These are phyloP conservation scores for Bellardia pandia DNA, from an alignment of 2,888 invertebrate genomes.

Conservation along the genomic window DNA sequence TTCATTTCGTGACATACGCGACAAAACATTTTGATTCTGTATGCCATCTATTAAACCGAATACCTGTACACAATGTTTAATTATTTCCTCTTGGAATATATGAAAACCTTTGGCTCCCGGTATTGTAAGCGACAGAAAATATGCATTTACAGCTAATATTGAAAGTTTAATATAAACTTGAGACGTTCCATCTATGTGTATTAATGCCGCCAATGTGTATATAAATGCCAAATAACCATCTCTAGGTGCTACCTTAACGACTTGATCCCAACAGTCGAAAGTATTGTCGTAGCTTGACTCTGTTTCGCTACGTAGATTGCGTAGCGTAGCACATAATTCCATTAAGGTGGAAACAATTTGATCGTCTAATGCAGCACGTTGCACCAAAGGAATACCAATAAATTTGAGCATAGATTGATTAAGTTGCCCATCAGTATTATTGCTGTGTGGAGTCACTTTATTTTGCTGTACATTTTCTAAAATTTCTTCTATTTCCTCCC, in stretches of 20 bases:
- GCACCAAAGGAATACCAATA: conserved; percentile 75
- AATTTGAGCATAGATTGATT: conserved; percentile 41
- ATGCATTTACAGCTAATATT: conserved; percentile 79
- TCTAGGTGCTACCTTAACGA: conserved; percentile 78
- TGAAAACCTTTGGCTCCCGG: conserved; percentile 83
- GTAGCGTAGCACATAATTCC: conserved; percentile 80
- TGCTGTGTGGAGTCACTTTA: conserved; percentile 6
- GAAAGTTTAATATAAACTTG: conserved; percentile 78
- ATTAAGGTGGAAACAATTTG: conserved; percentile 76
- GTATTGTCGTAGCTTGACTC: conserved; percentile 79
- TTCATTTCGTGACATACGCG: conserved; percentile 71
- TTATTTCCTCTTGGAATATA: conserved; percentile 82
- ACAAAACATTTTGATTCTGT: conserved; percentile 73
- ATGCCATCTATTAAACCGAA: conserved; percentile 79
- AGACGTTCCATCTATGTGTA: conserved; percentile 75
- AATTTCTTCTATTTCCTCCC: conserved; percentile 79
- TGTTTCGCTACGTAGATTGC: conserved; percentile 78
- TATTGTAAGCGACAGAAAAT: conserved; percentile 82
- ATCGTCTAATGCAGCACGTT: conserved; percentile 75
- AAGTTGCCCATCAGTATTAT: neutral
- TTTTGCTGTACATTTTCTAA: conserved; percentile 68
- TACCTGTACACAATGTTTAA: conserved; percentile 80
- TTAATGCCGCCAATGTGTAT: conserved; percentile 79
- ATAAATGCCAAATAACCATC: conserved; percentile 80
- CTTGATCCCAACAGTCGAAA: conserved; percentile 81